Evolutionary conservation across 1,140 invertebrate species (phyloP).

Genomic region (Proctacanthus coquilletti): DNA sequence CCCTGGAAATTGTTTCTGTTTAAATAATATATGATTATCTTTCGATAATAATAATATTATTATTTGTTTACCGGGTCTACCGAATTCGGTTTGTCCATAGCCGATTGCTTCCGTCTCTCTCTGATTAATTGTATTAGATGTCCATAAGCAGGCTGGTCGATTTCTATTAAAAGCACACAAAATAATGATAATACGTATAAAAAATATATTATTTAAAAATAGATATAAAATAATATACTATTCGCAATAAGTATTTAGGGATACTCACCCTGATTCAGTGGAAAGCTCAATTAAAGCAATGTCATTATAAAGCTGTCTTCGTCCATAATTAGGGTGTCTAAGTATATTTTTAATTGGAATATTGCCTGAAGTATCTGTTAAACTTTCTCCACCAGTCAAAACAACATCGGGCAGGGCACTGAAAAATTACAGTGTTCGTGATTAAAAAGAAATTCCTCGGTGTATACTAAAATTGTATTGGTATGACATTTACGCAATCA

Average conservation of each 20-base stretch:
- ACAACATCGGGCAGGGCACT: too few species aligned
- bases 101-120: not conserved
- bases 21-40: not conserved
- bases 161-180: too few species aligned
- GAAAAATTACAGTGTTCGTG: too few species aligned
- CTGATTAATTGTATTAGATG: too few species aligned
- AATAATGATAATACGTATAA: too few species aligned
- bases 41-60: not conserved
- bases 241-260: too few species aligned
- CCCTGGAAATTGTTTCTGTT: constrained; percentile 14
- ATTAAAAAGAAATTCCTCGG: too few species aligned
- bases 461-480: too few species aligned
- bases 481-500: too few species aligned
- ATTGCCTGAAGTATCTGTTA: constrained; percentile 11
- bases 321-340: constrained; percentile 16
- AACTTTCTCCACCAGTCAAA: too few species aligned
- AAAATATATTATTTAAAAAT: constrained; percentile 7
- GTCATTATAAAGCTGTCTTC: constrained; percentile 15
- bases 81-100: constrained; percentile 9
- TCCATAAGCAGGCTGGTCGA: constrained; percentile 15
- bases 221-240: too few species aligned
- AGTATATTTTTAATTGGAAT: constrained; percentile 12
- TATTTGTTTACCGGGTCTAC: constrained; percentile 5
- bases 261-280: too few species aligned
- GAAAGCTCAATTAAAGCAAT: constrained; percentile 25